Evolutionary conservation across 2,113 vertebrate genomes (phyloP).

Genomic region (Phylloscopus trochilus): DNA sequence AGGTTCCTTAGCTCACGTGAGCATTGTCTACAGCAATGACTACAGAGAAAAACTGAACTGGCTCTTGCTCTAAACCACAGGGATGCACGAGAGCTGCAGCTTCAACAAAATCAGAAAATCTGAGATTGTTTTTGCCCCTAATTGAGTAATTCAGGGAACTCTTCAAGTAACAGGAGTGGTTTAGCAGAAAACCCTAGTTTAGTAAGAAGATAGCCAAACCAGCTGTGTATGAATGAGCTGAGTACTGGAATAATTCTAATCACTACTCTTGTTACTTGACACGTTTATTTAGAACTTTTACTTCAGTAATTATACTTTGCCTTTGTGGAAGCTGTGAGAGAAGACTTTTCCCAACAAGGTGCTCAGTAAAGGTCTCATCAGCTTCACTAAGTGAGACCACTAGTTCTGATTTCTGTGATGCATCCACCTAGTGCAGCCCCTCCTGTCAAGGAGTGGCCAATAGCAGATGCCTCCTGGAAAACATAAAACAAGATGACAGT

Average conservation of each 20-base stretch:
- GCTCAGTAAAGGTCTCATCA: not conserved
- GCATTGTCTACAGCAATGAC: not conserved
- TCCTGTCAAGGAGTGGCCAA: not conserved
- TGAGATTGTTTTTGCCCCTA: not conserved
- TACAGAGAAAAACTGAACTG: not conserved
- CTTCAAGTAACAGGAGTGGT: not conserved
- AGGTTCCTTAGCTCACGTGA: not conserved
- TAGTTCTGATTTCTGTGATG: not conserved
- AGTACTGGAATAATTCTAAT: not conserved
- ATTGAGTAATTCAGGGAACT: not conserved
- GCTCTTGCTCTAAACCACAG: not conserved
- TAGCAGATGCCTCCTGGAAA: not conserved
- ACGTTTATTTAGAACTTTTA: not conserved
- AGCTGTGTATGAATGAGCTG: not conserved
- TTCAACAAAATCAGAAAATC: not conserved
- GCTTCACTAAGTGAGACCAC: not conserved
- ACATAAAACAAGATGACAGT: not conserved
- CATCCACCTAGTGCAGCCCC: not conserved
- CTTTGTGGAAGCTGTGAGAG: not conserved
- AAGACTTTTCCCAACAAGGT: not conserved
- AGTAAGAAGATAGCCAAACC: not conserved
- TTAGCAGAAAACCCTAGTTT: not conserved
- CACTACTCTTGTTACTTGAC: not conserved
- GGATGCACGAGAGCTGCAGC: not conserved
- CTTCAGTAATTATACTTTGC: not conserved